Evolutionary conservation across 2,797 vertebrate species (phyloP).

Genomic region (Scleropages formosus): DNA sequence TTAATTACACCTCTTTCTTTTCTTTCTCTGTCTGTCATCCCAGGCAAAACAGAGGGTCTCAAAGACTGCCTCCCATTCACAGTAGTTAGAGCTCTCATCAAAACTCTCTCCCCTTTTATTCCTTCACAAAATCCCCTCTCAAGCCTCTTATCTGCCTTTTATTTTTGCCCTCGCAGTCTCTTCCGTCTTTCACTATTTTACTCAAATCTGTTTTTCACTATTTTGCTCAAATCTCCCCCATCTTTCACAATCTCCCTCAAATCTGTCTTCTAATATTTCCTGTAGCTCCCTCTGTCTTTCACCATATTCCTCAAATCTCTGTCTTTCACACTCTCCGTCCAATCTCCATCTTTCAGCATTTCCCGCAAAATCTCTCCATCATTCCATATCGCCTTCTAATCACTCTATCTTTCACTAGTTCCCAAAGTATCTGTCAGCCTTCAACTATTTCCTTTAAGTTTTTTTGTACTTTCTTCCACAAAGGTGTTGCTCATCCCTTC

Average conservation of each 20-base stretch:
- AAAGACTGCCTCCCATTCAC: slow-evolving; percentile 69
- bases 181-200: slow-evolving; percentile 47
- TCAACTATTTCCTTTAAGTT: slow-evolving; percentile 31
- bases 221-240: slow-evolving; percentile 25
- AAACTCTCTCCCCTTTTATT: slow-evolving; percentile 44
- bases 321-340: neutral
- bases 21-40: slow-evolving; percentile 57
- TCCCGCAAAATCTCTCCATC: slow-evolving; percentile 35
- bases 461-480: slow-evolving; percentile 34
- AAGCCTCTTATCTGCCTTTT: slow-evolving; percentile 49
- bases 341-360: neutral
- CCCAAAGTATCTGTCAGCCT: slow-evolving; percentile 57
- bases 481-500: slow-evolving; percentile 13
- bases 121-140: slow-evolving; percentile 42
- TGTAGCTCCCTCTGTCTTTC: slow-evolving; percentile 47
- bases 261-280: slow-evolving; percentile 46
- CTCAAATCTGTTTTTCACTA: slow-evolving; percentile 18
- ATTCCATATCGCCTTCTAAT: slow-evolving; percentile 46
- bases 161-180: slow-evolving; percentile 27
- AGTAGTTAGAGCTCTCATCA: slow-evolving; percentile 51
- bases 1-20: slow-evolving; percentile 89
- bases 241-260: slow-evolving; percentile 41
- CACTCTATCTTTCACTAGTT: slow-evolving; percentile 49
- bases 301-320: slow-evolving; percentile 48
- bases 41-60: slow-evolving; percentile 66